A percentile compares a stretch with the other conserved stretches of the same genome.
These are phyloP conservation scores for Agapostemon virescens DNA, from an alignment of 2,888 invertebrate species.

Conservation along the genomic window DNA sequence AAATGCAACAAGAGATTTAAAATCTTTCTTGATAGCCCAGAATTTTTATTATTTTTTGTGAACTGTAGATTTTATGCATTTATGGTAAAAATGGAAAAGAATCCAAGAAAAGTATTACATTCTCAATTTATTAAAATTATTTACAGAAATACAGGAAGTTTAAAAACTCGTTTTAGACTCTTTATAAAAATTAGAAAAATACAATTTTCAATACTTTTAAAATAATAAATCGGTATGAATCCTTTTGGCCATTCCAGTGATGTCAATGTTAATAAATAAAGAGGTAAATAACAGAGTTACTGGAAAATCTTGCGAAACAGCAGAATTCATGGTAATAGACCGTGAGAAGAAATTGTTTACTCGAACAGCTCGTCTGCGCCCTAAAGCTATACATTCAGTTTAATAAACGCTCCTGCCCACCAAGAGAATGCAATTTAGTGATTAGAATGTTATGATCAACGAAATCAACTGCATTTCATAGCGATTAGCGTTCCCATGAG, in stretches of 20 bases:
- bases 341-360: conserved; percentile 2
- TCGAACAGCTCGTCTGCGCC: not conserved
- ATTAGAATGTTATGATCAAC: not conserved
- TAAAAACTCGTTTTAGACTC: too few species aligned
- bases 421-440: not conserved
- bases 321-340: not conserved
- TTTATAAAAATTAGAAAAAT: too few species aligned
- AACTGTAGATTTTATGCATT: too few species aligned
- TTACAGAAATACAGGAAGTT: too few species aligned
- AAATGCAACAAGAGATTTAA: too few species aligned
- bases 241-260: not conserved
- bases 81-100: too few species aligned
- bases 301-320: not conserved
- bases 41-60: too few species aligned
- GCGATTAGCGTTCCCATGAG: not conserved
- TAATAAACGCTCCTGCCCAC: not conserved
- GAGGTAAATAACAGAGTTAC: not conserved
- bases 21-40: too few species aligned
- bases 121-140: too few species aligned
- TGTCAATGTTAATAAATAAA: not conserved
- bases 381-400: not conserved
- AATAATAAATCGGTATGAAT: not conserved
- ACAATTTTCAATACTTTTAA: too few species aligned
- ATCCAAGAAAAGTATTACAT: too few species aligned
- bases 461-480: not conserved